phyloP scores from a whole-genome alignment of 2,113 vertebrate genomes.

The Larimichthys crocea region DNA sequence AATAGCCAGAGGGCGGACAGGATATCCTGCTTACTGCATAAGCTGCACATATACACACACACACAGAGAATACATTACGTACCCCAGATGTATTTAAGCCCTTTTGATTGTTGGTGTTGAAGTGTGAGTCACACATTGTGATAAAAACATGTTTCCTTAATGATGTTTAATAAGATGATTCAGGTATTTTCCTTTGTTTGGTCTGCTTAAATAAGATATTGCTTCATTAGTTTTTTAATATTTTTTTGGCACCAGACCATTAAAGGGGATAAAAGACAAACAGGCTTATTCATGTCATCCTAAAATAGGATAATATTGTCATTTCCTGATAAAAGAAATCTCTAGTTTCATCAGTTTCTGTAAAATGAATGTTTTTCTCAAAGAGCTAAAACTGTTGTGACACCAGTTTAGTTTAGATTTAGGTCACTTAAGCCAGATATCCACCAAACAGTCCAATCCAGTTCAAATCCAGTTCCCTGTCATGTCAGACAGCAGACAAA shows the following conservation, averaged over 20 bases:
- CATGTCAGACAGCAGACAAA: too few relatives aligned
- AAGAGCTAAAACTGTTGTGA: too few relatives aligned
- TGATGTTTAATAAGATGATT: constrained; percentile 31
- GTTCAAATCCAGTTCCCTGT: too few relatives aligned
- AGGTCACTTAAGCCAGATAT: too few relatives aligned
- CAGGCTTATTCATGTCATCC: too few relatives aligned
- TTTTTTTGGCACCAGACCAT: background rate
- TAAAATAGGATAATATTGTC: too few relatives aligned
- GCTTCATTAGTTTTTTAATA: background rate
- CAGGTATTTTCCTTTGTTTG: background rate
- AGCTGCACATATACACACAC: constrained; percentile 22
- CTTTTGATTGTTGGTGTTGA: constrained; percentile 35
- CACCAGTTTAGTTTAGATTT: too few relatives aligned
- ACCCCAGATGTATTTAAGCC: constrained; percentile 39
- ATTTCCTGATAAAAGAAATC: too few relatives aligned
- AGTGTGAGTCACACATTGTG: constrained; percentile 30
- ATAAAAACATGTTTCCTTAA: constrained; percentile 35
- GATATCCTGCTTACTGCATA: constrained; percentile 80
- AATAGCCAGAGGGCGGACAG: constrained; percentile 81
- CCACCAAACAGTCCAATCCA: too few relatives aligned
- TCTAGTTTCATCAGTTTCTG: too few relatives aligned
- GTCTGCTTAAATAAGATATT: background rate
- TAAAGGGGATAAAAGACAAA: background rate
- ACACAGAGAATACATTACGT: constrained; percentile 6
- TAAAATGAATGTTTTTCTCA: too few relatives aligned